Conservation (phyloP, 2,888 invertebrate species). For the Pogonocherus hispidulus region DNA sequence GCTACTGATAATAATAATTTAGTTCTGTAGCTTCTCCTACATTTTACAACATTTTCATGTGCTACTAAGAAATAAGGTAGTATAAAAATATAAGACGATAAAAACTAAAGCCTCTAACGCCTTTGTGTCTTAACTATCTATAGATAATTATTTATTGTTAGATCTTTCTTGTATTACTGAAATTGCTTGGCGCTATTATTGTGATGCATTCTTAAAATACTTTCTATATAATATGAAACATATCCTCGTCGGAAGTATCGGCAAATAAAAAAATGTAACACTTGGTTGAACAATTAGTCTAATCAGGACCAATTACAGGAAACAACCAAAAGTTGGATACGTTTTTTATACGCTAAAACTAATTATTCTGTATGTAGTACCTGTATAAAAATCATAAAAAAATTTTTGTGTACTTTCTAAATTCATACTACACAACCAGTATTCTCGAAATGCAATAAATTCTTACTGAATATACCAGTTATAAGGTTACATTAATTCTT, state of each 20-base stretch:
- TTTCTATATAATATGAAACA: conserved; percentile 9
- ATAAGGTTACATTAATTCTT: not conserved
- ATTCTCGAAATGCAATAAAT: not conserved
- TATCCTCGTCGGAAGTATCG: conserved; percentile 7
- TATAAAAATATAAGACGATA: too few species aligned
- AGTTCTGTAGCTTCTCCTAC: too few species aligned
- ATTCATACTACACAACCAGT: not conserved
- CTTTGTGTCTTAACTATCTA: not conserved
- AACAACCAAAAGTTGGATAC: conserved; percentile 18
- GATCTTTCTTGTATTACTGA: not conserved
- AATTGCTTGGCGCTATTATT: not conserved
- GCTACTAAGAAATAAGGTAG: too few species aligned
- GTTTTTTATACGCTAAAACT: not conserved
- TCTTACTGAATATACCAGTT: too few species aligned
- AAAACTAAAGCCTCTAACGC: not conserved
- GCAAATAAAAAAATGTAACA: conserved; percentile 5
- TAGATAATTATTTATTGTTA: not conserved
- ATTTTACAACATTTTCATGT: too few species aligned
- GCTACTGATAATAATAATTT: too few species aligned
- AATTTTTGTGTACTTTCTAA: conserved; percentile 10
- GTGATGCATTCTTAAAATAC: not conserved
- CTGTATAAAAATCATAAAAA: conserved; percentile 7
- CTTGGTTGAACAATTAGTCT: conserved; percentile 15
- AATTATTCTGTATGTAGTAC: not conserved
- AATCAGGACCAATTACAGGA: conserved; percentile 15